Evolutionary conservation across 1,140 invertebrate genomes (phyloP).

Genomic region (Brachionus plicatilis): DNA sequence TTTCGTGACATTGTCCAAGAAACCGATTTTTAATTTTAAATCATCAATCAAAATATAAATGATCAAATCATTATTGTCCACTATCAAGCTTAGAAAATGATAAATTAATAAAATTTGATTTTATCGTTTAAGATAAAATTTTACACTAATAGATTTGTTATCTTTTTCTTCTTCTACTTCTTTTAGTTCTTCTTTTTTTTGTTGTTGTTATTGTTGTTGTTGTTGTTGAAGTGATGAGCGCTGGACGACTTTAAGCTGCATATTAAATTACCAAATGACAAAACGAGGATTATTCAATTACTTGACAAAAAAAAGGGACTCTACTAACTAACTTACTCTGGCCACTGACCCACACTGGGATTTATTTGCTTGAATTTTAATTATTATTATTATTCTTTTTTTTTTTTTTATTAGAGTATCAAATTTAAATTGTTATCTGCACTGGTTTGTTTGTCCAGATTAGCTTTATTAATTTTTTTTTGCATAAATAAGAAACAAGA

Average conservation of each 20-base stretch:
- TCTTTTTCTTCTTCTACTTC: neutral
- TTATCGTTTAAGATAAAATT: neutral
- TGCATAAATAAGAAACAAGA: neutral
- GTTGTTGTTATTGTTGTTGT: neutral
- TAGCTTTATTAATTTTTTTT: neutral
- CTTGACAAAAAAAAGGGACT: neutral
- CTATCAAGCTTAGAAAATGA: neutral
- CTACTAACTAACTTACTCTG: neutral
- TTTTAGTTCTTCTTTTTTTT: neutral
- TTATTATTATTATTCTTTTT: neutral
- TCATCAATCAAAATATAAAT: neutral
- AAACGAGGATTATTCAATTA: neutral
- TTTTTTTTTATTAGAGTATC: neutral
- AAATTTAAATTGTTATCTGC: neutral
- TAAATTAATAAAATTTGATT: conserved; percentile 4
- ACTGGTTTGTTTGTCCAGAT: neutral
- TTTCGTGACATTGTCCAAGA: conserved; percentile 10
- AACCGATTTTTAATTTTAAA: neutral
- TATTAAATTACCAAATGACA: neutral
- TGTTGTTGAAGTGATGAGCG: neutral
- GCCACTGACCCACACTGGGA: neutral
- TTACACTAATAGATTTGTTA: neutral
- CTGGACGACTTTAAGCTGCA: neutral
- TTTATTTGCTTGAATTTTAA: neutral
- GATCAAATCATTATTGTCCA: neutral